phyloP scores from a whole-genome alignment of 2,113 vertebrate species.

The Condylura cristata region DNA sequence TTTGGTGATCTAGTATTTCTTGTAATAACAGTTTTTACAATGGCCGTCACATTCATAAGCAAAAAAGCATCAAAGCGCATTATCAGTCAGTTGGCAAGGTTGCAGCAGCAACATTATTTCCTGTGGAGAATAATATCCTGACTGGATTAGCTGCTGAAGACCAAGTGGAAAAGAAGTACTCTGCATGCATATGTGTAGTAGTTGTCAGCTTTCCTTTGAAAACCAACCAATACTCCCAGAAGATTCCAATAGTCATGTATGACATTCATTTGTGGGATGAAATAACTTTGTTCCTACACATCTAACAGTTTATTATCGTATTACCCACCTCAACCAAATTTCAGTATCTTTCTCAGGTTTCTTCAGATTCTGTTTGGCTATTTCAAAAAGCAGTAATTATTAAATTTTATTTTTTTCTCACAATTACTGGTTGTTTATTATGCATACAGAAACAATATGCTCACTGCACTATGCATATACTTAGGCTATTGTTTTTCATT shows the following conservation, averaged over 20 bases:
- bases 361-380: not conserved
- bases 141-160: slow-evolving; percentile 52
- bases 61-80: slow-evolving; percentile 11
- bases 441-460: not conserved
- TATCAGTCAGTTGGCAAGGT: slow-evolving; percentile 51
- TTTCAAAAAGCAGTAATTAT: not conserved
- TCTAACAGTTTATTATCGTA: not conserved
- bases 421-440: not conserved
- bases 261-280: not conserved
- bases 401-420: not conserved
- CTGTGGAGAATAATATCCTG: slow-evolving; percentile 55
- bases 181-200: not conserved
- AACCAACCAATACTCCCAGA: not conserved
- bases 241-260: not conserved
- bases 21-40: slow-evolving; percentile 61
- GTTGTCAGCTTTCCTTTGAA: not conserved
- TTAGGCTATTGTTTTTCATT: not conserved
- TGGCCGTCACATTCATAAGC: slow-evolving; percentile 48
- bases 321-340: not conserved
- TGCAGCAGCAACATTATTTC: slow-evolving; percentile 42
- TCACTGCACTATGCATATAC: not conserved
- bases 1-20: not conserved
- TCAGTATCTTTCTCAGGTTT: not conserved
- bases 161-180: slow-evolving; percentile 46
- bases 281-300: not conserved